Evolutionary conservation across 2,797 vertebrate species (phyloP), one percentile per base, ranked within the genome.

Genomic region (Alouatta caraya): DNA sequence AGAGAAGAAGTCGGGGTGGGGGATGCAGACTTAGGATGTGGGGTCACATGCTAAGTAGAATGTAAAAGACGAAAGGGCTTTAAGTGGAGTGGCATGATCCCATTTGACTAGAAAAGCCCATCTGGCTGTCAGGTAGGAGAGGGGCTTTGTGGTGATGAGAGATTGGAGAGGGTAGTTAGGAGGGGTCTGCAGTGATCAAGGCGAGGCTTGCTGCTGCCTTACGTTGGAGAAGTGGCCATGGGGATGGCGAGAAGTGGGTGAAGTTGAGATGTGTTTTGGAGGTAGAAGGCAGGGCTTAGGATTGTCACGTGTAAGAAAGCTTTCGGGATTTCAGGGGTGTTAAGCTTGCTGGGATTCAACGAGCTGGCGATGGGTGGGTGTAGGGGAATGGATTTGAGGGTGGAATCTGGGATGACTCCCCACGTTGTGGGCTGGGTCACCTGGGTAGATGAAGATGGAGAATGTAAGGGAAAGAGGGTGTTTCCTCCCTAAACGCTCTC

Each of bases 101-200:
- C 24, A 10, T 79, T 55, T 39, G 67, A 37, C 37, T 39, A 11
- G n/a, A 28, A 13, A 75, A 89, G 52, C 19, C 26, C 30, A 1
- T 28, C 7, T 57, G 70, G 42, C 80, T 33, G 37, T 15, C 3
- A 28, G 14, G 33, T 81, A 15, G 46, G 46, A 73, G 46, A 28
- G 19, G 1, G 24, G 33, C 37, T 59, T 52, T 42, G 28, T 70
- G 37, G 33, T 13, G 5, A 24, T 10, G 5, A 22, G 44, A 15
- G 21, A 28, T 30, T 28, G 48, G 37, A 79, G 8, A 72, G 30
- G 44, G 11, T 4, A 2, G 15, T 10, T 6, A 22, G 64, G 15
- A 24, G 14, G 59, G 3, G n/a, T 30, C 33, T 30, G 1, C 10
- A 2, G 64, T 22, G 14, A 12, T 3, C 7, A 2, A 5, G 1